Base-by-base conservation (phyloP, 2,888 invertebrate genomes). In the Drosophila siamana region DNA sequence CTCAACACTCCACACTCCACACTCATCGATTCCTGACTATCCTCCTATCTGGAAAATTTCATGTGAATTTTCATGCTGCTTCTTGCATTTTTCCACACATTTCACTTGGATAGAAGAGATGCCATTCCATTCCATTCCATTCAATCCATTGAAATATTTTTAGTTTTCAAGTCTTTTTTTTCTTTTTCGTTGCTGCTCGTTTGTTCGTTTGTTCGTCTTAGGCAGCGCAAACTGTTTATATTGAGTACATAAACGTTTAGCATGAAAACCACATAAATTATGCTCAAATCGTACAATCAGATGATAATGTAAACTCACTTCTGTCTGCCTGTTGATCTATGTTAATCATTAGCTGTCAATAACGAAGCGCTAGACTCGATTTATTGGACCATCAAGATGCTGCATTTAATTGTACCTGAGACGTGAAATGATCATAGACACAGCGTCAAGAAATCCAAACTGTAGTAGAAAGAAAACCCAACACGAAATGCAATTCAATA, bases 41-140 rank as follows among this genome's bases (percentile, higher is more conserved):
- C 30, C 61, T 48, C 13, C 15, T 16, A 11, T 28, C 22, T 41
- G 48, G 33, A n/a, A 33, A 33, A 51, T 44, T 52, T 71, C 30
- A 33, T 69, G 59, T 55, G 57, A 68, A 79, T 67, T 80, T 77
- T 60, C 33, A 15, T 22, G 13, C 22, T 24, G 43, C 50, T 22
- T 28, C 50, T 30, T 43, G 36, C 55, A 57, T 63, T 72, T 55
- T 44, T 44, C 38, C 2, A 30, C 44, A 56, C 56, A 76, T 64
- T 56, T 60, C 56, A 19, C n/a, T 30, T 43, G 54, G 15, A 75
- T 38, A 26, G 11, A 54, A 57, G 19, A 61, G 15, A 44, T 51
- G 36, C 51, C 51, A 51, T 64, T 33, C 33, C 33, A 11, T n/a
- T 55, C 54, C 51, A 51, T 64, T 33, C 33, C 33, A 33, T 33